Conservation (phyloP, 2,797 vertebrate genomes). For the Sebastes melanostomus region DNA sequence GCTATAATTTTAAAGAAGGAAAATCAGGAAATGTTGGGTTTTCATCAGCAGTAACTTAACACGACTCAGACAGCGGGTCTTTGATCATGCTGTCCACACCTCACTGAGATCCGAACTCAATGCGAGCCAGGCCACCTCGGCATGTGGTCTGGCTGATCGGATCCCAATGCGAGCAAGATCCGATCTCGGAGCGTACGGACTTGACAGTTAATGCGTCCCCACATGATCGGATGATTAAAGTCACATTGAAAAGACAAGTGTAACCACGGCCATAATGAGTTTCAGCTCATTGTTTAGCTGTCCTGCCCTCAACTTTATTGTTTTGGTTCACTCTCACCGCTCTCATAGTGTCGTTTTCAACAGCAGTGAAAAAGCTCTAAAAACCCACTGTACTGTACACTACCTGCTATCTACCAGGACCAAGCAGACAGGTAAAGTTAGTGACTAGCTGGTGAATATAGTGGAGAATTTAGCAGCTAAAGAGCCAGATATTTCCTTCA, state of each 20-base stretch:
- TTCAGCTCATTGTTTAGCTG: background rate
- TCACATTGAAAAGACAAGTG: background rate
- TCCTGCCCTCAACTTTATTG: background rate
- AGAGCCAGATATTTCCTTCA: background rate
- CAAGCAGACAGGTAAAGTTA: background rate
- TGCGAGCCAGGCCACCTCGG: too few relatives aligned
- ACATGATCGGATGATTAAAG: background rate
- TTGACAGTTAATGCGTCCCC: background rate
- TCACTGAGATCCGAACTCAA: too few relatives aligned
- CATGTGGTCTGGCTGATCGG: too few relatives aligned
- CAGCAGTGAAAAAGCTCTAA: background rate
- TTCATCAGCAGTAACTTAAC: background rate
- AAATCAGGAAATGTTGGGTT: background rate
- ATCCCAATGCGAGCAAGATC: too few relatives aligned
- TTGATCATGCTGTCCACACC: too few relatives aligned
- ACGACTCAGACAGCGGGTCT: too few relatives aligned
- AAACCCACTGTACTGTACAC: background rate
- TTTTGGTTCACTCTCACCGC: background rate
- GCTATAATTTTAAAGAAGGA: background rate
- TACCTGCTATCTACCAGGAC: background rate
- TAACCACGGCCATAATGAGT: background rate
- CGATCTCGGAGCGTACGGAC: too few relatives aligned
- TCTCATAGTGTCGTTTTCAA: background rate
- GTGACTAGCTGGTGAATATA: background rate
- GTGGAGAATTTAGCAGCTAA: rapidly evolving